phyloP scores from a whole-genome alignment of 2,113 vertebrate genomes.

The Myotis brandtii region DNA sequence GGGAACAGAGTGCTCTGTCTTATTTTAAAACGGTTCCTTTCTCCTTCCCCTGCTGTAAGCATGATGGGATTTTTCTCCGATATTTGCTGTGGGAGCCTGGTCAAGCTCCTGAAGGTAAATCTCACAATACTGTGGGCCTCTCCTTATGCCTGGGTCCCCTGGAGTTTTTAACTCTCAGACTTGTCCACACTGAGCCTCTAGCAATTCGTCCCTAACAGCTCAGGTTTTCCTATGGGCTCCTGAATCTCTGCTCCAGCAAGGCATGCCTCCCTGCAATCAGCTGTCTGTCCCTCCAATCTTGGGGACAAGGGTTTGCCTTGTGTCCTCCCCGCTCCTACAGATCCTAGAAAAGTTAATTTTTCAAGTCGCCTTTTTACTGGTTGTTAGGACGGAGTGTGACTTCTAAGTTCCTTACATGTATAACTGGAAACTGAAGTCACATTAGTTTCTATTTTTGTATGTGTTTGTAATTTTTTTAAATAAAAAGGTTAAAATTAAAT shows the following conservation, averaged over 20 bases:
- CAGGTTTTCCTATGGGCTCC: background rate
- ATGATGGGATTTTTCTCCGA: background rate
- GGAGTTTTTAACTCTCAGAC: background rate
- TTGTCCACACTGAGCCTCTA: background rate
- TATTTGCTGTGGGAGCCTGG: background rate
- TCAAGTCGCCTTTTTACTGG: background rate
- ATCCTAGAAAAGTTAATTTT: background rate
- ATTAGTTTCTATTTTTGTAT: background rate
- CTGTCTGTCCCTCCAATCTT: background rate
- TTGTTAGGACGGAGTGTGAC: background rate
- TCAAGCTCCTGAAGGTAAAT: background rate
- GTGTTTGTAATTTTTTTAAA: constrained; percentile 9
- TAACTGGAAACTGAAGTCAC: background rate
- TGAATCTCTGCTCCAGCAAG: background rate
- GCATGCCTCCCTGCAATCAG: background rate
- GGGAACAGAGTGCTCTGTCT: background rate
- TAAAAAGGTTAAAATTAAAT: constrained; percentile 39
- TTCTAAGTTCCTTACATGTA: background rate
- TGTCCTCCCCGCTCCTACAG: background rate
- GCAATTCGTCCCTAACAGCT: background rate
- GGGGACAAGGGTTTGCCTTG: background rate
- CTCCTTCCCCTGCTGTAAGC: background rate
- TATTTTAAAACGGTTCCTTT: background rate
- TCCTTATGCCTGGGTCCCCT: background rate
- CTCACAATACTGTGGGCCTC: background rate